phyloP scores from a whole-genome alignment of 2,113 vertebrate genomes.

The Anarrhichthys ocellatus region DNA sequence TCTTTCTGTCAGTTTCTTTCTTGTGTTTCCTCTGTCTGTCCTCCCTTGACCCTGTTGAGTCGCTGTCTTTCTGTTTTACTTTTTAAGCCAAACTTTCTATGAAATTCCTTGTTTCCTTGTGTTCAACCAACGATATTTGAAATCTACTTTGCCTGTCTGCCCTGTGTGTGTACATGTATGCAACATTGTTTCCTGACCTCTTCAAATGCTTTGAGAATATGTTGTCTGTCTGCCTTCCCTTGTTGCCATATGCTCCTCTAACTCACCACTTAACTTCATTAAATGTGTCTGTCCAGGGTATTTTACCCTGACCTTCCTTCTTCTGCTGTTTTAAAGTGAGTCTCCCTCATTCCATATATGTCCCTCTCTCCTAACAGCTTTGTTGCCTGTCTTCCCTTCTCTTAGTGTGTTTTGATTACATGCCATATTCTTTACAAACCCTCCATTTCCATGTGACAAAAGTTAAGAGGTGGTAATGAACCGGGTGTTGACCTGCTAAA shows the following conservation, averaged over 20 bases:
- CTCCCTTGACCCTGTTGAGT: conserved; percentile 53
- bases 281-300: conserved; percentile 7
- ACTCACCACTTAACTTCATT: background rate
- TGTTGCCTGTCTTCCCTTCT: background rate
- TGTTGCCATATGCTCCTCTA: background rate
- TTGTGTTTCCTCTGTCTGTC: conserved; percentile 59
- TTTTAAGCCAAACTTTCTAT: conserved; percentile 31
- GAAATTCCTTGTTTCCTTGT: conserved; percentile 1
- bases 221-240: background rate
- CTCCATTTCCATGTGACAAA: background rate
- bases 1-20: conserved; percentile 61
- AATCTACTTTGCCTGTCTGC: background rate
- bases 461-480: conserved; percentile 14
- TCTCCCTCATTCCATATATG: conserved; percentile 11
- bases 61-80: conserved; percentile 23
- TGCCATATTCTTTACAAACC: conserved; percentile 4
- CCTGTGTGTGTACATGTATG: background rate
- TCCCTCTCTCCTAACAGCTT: background rate
- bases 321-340: background rate
- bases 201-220: background rate
- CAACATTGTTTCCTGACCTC: background rate
- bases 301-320: conserved; percentile 1
- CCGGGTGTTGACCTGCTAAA: conserved; percentile 14
- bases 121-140: background rate
- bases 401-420: conserved; percentile 7